Evolutionary conservation across 2,888 invertebrate genomes (phyloP).

Genomic region (Acutogordius australiensis): DNA sequence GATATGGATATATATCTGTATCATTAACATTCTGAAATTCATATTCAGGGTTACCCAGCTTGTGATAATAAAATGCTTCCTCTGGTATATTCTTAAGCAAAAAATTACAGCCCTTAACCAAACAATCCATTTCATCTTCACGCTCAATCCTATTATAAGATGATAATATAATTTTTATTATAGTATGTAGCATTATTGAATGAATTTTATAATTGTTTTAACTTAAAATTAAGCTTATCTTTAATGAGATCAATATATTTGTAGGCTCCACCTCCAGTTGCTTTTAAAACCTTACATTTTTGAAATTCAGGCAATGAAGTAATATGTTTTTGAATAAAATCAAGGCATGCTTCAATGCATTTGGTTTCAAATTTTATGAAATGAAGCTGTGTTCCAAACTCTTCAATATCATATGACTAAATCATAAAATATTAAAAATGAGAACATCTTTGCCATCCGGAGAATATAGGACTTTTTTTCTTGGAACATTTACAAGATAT

Average conservation of each 20-base stretch:
- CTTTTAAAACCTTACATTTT: slow-evolving; percentile 34
- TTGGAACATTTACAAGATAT: slow-evolving; percentile 34
- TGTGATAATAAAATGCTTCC: slow-evolving; percentile 36
- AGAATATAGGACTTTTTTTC: slow-evolving; percentile 17
- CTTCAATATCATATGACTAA: slow-evolving; percentile 18
- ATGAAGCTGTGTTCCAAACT: slow-evolving; percentile 33
- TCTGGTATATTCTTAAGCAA: slow-evolving; percentile 37
- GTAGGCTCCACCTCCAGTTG: slow-evolving; percentile 37
- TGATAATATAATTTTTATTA: too few species aligned
- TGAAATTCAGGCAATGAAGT: slow-evolving; percentile 28
- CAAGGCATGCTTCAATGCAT: slow-evolving; percentile 36
- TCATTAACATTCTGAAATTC: slow-evolving; percentile 33
- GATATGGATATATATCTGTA: slow-evolving; percentile 34
- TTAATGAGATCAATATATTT: slow-evolving; percentile 34
- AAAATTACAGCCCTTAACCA: slow-evolving; percentile 39
- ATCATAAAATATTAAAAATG: neutral
- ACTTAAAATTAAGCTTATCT: slow-evolving; percentile 33
- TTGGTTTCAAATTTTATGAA: slow-evolving; percentile 41
- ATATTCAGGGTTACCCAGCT: slow-evolving; percentile 34
- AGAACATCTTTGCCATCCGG: neutral
- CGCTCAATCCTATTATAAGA: slow-evolving; percentile 38
- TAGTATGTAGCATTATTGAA: too few species aligned
- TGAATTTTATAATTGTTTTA: too few species aligned
- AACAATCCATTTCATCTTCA: slow-evolving; percentile 37
- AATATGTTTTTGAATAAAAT: slow-evolving; percentile 34